A percentile compares a stretch with the other conserved stretches of the same genome.
phyloP scores from a whole-genome alignment of 2,888 invertebrate genomes.

The Thelaira solivaga region DNA sequence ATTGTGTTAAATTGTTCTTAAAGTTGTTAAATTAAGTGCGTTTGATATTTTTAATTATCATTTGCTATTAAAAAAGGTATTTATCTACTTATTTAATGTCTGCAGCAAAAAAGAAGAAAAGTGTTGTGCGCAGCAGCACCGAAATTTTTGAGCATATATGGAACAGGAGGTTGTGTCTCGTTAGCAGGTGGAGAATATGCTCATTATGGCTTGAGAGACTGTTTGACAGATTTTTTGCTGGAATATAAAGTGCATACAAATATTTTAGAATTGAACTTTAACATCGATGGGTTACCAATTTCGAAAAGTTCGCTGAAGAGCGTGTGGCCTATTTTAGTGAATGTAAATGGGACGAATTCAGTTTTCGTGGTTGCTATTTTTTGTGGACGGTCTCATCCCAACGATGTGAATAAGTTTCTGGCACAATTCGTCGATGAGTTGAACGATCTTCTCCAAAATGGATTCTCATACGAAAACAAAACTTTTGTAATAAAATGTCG shows the following conservation, averaged over 20 bases:
- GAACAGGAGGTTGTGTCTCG: constrained; percentile 24
- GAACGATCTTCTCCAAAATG: constrained; percentile 12
- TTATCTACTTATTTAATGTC: too few species aligned
- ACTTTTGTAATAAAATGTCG: constrained; percentile 20
- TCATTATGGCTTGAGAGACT: too few species aligned
- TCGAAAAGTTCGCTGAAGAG: constrained; percentile 44
- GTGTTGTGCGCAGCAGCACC: too few species aligned
- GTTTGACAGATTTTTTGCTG: constrained; percentile 44
- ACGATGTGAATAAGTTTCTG: constrained; percentile 2
- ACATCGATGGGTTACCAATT: constrained; percentile 56
- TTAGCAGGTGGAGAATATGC: constrained; percentile 2
- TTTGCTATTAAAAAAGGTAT: too few species aligned
- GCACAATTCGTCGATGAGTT: constrained; percentile 20
- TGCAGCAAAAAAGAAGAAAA: too few species aligned
- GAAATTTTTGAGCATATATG: too few species aligned
- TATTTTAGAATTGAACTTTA: too few species aligned
- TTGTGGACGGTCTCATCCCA: constrained; percentile 22
- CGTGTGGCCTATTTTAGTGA: constrained; percentile 39
- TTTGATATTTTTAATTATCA: too few species aligned
- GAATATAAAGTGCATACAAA: constrained; percentile 15
- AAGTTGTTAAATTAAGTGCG: too few species aligned
- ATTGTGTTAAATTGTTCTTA: too few species aligned
- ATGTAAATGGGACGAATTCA: too few species aligned
- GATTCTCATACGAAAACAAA: constrained; percentile 2
- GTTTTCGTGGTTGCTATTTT: constrained; percentile 22